Evolutionary conservation across 2,888 invertebrate species (phyloP).

Genomic region (Rhamphomyia laevipes): DNA sequence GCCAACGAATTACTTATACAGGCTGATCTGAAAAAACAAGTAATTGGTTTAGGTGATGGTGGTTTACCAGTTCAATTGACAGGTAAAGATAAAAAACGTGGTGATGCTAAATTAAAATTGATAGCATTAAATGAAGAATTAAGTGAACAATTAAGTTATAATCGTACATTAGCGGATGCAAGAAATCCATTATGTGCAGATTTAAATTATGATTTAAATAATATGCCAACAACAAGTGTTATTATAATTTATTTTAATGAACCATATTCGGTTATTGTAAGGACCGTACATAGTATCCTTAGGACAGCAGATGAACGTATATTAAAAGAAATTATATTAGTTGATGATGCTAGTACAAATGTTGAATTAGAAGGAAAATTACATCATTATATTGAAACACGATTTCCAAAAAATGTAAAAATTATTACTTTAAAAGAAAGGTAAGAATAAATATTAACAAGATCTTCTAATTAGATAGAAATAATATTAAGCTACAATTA

Average conservation of each 20-base stretch:
- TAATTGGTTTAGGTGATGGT: slow-evolving; percentile 58
- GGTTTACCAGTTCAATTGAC: slow-evolving; percentile 55
- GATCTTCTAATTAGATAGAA: too few relatives aligned
- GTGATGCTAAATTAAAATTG: slow-evolving; percentile 62
- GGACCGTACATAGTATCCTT: slow-evolving; percentile 64
- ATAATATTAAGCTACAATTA: too few relatives aligned
- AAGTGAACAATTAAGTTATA: slow-evolving; percentile 77
- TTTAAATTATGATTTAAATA: slow-evolving; percentile 44
- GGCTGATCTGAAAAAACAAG: slow-evolving; percentile 52
- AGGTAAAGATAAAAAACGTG: slow-evolving; percentile 50
- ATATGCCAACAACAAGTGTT: slow-evolving; percentile 63
- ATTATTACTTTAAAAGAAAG: slow-evolving; percentile 64
- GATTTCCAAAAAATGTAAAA: slow-evolving; percentile 56
- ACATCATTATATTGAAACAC: slow-evolving; percentile 64
- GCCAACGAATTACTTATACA: slow-evolving; percentile 37
- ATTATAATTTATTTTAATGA: too few relatives aligned
- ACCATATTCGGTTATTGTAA: too few relatives aligned
- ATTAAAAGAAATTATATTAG: slow-evolving; percentile 81
- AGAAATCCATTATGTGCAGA: slow-evolving; percentile 30
- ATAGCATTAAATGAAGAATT: slow-evolving; percentile 81
- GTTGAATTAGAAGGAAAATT: slow-evolving; percentile 60
- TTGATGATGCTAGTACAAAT: slow-evolving; percentile 88
- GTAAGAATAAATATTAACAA: slow-evolving; percentile 35
- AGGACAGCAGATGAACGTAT: slow-evolving; percentile 50
- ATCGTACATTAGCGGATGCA: slow-evolving; percentile 47